These are phyloP conservation scores for Paracentrotus lividus DNA, from an alignment of 53 echinoderm and acorn worm species.

Conservation along the genomic window DNA sequence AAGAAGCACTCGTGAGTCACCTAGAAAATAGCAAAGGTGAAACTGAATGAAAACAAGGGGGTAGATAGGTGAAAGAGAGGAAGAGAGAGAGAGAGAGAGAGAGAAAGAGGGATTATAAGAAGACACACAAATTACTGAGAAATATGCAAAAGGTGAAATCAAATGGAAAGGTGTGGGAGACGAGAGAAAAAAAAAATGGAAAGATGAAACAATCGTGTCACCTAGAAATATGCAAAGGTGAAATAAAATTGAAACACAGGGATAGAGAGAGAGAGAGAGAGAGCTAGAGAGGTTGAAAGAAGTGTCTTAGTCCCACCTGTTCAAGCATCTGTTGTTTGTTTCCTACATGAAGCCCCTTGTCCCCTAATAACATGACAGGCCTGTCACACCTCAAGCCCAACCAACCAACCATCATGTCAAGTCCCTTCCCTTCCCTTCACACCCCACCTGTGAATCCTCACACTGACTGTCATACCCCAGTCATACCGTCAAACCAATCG, in stretches of 20 bases:
- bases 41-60: too few relatives aligned
- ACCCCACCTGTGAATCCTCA: background rate
- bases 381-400: background rate
- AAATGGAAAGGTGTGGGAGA: background rate
- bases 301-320: constrained; percentile 34
- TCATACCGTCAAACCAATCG: too few relatives aligned
- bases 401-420: constrained; percentile 16
- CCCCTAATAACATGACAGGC: background rate
- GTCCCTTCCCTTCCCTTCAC: constrained; percentile 1
- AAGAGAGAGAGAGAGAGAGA: background rate
- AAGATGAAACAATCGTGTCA: background rate
- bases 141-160: too few relatives aligned
- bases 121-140: too few relatives aligned
- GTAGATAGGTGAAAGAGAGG: background rate
- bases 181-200: background rate
- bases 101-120: too few relatives aligned
- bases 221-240: constrained; percentile 6
- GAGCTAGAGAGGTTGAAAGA: background rate
- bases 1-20: too few relatives aligned
- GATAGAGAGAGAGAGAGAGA: background rate
- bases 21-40: too few relatives aligned
- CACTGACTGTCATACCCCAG: background rate
- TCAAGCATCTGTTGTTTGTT: constrained; percentile 40
- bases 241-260: background rate
- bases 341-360: constrained; percentile 35